Evolutionary conservation across 1,140 invertebrate genomes (phyloP).

Genomic region (Ceratosolen fusciceps): DNA sequence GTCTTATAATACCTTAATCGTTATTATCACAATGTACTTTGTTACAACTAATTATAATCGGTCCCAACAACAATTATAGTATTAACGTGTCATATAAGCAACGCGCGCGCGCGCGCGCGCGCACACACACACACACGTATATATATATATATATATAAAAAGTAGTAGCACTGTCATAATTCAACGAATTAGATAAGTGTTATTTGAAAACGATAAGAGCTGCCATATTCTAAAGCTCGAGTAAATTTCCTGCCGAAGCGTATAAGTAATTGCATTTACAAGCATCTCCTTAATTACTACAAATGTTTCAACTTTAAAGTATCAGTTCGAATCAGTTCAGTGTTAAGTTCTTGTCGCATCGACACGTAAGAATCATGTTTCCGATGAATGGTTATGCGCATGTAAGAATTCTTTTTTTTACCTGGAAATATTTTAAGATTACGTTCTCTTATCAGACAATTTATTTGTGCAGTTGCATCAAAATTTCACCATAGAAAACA

Average conservation of each 20-base stretch:
- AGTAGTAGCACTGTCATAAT: background rate
- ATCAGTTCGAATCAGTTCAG: too few relatives aligned
- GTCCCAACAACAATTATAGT: background rate
- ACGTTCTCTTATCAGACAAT: background rate
- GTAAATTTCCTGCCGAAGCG: background rate
- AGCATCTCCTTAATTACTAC: too few relatives aligned
- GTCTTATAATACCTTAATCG: too few relatives aligned
- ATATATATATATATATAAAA: background rate
- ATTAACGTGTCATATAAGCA: background rate
- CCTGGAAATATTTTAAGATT: background rate
- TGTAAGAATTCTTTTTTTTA: too few relatives aligned
- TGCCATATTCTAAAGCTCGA: background rate
- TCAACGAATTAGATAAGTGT: background rate
- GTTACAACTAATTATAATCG: too few relatives aligned
- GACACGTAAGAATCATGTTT: too few relatives aligned
- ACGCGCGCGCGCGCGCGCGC: too few relatives aligned
- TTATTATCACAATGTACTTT: too few relatives aligned
- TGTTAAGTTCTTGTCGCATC: too few relatives aligned
- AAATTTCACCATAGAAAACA: constrained; percentile 44
- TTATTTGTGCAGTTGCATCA: background rate
- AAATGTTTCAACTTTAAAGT: too few relatives aligned
- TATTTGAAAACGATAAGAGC: background rate
- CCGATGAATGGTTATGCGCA: too few relatives aligned
- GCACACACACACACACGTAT: too few relatives aligned
- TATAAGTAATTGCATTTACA: background rate